Conservation (phyloP, 2,888 invertebrate genomes). For the Zele albiditarsus region DNA sequence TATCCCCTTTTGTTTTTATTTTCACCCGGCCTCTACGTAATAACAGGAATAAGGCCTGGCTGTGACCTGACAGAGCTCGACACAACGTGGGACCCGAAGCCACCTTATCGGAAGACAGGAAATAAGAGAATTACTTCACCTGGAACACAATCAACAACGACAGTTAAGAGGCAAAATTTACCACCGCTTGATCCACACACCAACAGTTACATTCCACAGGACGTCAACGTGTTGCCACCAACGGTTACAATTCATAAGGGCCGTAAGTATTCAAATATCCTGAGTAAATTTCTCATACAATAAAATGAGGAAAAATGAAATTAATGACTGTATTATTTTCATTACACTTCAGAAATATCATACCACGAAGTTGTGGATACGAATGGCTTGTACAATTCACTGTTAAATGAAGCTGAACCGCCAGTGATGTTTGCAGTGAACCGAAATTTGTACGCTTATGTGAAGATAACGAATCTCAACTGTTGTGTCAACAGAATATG, state of each 20-base stretch:
- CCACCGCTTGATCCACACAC: constrained; percentile 74
- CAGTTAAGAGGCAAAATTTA: constrained; percentile 66
- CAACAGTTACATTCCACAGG: constrained; percentile 76
- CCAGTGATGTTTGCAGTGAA: constrained; percentile 83
- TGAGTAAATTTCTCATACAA: background rate
- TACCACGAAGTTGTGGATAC: constrained; percentile 76
- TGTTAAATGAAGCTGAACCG: constrained; percentile 75
- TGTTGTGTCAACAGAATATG: constrained; percentile 83
- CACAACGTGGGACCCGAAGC: constrained; percentile 76
- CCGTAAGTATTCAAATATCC: constrained; percentile 65
- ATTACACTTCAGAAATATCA: constrained; percentile 72
- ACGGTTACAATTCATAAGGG: constrained; percentile 75
- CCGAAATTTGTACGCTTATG: constrained; percentile 82
- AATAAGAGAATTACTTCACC: constrained; percentile 67
- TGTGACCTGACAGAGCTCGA: constrained; percentile 89
- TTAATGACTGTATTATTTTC: background rate
- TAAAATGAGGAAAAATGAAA: background rate
- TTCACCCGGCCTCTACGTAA: constrained; percentile 68
- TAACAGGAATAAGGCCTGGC: constrained; percentile 83
- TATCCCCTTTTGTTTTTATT: constrained; percentile 66
- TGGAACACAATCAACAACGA: constrained; percentile 57
- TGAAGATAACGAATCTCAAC: constrained; percentile 83
- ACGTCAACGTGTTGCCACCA: constrained; percentile 76
- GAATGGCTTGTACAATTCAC: constrained; percentile 75
- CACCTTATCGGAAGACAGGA: constrained; percentile 67